A percentile compares a stretch with the other conserved stretches of the same genome.
Conservation (phyloP, 2,113 vertebrate species). For the Clarias macrocephalus region DNA sequence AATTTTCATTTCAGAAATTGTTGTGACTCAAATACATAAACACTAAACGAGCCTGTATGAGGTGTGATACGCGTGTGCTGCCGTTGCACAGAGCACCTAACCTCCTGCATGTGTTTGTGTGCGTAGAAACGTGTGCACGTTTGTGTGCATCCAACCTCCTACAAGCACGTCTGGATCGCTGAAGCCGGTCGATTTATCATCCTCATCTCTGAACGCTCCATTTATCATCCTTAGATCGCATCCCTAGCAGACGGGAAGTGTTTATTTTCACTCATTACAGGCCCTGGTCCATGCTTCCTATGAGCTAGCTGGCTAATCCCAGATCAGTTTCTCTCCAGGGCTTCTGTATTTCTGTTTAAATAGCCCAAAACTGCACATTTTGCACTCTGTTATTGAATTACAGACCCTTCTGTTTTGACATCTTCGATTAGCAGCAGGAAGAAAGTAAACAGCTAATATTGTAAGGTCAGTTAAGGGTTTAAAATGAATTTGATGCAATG, state of each 20-base stretch:
- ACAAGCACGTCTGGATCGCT: constrained; percentile 45
- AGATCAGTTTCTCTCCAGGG: constrained; percentile 29
- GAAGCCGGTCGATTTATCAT: constrained; percentile 59
- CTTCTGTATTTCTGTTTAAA: constrained; percentile 57
- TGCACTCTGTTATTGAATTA: constrained; percentile 51
- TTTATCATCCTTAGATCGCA: constrained; percentile 65
- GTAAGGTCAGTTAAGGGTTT: constrained; percentile 33
- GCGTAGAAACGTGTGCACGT: neutral
- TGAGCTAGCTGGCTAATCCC: constrained; percentile 26
- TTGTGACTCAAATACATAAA: neutral
- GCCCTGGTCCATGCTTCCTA: constrained; percentile 28
- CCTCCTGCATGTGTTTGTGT: neutral
- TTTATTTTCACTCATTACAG: constrained; percentile 62
- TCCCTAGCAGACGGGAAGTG: constrained; percentile 58
- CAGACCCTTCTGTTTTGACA: constrained; percentile 29
- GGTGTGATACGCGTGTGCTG: neutral
- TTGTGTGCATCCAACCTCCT: constrained; percentile 28
- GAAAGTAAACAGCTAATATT: constrained; percentile 50
- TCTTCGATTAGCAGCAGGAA: constrained; percentile 46
- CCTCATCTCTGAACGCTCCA: constrained; percentile 59
- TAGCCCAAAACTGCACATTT: constrained; percentile 47
- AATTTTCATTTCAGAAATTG: neutral
- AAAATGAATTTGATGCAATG: constrained; percentile 42
- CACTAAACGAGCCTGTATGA: neutral
- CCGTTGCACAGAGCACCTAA: neutral